Conservation (phyloP, 2,797 vertebrate species). For the Psittacula echo region DNA sequence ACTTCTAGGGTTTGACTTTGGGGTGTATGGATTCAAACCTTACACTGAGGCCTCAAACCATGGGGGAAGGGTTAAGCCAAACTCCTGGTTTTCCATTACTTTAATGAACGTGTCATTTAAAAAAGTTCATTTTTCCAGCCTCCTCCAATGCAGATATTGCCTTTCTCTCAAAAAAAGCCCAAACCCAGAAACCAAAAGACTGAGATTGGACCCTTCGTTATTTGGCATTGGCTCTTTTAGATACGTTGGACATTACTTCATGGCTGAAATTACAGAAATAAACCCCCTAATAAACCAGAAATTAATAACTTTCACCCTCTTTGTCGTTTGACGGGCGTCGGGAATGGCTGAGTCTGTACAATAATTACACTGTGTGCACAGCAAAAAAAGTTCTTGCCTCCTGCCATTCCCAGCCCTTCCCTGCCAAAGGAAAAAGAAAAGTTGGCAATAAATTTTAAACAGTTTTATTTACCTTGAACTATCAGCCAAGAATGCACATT, state of each 20-base stretch:
- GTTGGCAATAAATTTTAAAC: constrained; percentile 59
- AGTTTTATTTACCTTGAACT: constrained; percentile 76
- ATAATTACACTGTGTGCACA: background rate
- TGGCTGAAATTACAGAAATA: constrained; percentile 31
- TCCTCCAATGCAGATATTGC: background rate
- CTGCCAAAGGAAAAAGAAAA: background rate
- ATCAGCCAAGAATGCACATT: constrained; percentile 76
- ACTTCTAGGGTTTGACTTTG: background rate
- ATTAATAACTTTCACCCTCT: constrained; percentile 8
- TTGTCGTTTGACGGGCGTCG: background rate
- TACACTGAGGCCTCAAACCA: background rate
- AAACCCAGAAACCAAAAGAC: background rate
- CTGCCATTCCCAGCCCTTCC: constrained; percentile 17
- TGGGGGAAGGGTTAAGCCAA: background rate
- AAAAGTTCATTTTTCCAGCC: background rate
- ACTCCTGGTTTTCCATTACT: background rate
- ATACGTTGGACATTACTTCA: background rate
- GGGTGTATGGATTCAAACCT: background rate
- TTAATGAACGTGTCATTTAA: background rate
- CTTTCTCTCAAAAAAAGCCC: background rate
- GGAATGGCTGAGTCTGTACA: background rate
- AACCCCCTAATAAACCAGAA: background rate
- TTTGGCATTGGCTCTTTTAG: background rate
- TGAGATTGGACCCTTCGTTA: background rate
- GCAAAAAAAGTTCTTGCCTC: background rate